These are phyloP conservation scores for Epinephelus coioides DNA, from an alignment of 2,797 vertebrate species.

Conservation along the genomic window DNA sequence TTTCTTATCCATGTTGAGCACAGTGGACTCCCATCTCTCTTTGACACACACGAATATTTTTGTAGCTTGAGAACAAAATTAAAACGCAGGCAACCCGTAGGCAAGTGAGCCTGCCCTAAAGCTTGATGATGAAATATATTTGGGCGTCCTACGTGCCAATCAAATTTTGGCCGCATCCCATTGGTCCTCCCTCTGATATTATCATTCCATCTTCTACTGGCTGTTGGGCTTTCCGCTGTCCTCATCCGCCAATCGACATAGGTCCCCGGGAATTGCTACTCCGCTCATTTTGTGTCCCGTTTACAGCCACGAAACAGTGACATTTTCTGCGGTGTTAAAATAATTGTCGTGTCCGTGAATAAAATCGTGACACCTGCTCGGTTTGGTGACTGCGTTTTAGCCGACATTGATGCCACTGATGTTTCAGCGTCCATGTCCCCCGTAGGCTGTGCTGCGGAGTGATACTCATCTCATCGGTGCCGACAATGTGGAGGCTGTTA, in stretches of 20 bases:
- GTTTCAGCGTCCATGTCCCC: conserved; percentile 80
- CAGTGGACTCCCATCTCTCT: conserved; percentile 18
- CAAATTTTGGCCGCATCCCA: conserved; percentile 54
- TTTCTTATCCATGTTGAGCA: conserved; percentile 6
- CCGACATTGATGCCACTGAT: conserved; percentile 85
- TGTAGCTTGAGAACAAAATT: conserved; percentile 57
- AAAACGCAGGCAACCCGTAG: conserved; percentile 50
- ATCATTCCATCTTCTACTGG: conserved; percentile 87
- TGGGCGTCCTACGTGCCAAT: conserved; percentile 78
- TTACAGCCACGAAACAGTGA: not conserved
- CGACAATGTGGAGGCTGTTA: conserved; percentile 90
- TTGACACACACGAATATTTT: conserved; percentile 3
- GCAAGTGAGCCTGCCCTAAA: conserved; percentile 52
- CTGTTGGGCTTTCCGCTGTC: conserved; percentile 69
- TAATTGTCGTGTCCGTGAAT: too few species aligned
- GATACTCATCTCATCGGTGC: conserved; percentile 78
- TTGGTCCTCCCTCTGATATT: conserved; percentile 84
- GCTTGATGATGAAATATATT: conserved; percentile 28
- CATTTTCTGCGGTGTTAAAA: not conserved
- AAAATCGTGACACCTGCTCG: not conserved
- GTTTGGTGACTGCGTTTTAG: conserved; percentile 36
- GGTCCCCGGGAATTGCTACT: conserved; percentile 74
- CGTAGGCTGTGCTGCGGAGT: conserved; percentile 84
- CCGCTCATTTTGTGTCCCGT: conserved; percentile 3
- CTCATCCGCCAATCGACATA: conserved; percentile 88